A percentile compares a stretch with the other conserved stretches of the same genome.
These are phyloP conservation scores for Bembecia ichneumoniformis DNA, from an alignment of 2,888 invertebrate genomes.

Conservation along the genomic window DNA sequence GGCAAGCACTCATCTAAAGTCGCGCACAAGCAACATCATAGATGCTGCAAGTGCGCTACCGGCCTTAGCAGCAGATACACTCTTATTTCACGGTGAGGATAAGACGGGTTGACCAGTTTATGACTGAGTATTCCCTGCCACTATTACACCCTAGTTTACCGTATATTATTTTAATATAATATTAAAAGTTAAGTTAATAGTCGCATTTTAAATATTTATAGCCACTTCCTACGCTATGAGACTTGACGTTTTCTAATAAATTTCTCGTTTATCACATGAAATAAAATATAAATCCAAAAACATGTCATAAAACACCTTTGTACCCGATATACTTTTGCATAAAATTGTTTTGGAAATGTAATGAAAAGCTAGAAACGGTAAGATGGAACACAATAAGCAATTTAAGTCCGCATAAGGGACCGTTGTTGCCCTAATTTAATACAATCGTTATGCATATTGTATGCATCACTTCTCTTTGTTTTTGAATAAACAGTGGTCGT, in stretches of 20 bases:
- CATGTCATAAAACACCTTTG: slow-evolving; percentile 15
- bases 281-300: slow-evolving; percentile 4
- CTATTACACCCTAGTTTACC: too few relatives aligned
- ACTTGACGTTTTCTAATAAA: slow-evolving; percentile 17
- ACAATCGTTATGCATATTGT: slow-evolving; percentile 67
- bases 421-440: slow-evolving; percentile 56
- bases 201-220: slow-evolving; percentile 27
- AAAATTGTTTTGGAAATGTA: slow-evolving; percentile 2
- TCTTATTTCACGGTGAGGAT: too few relatives aligned
- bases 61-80: too few relatives aligned
- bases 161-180: too few relatives aligned
- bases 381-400: slow-evolving; percentile 50
- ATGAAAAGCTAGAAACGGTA: slow-evolving; percentile 28
- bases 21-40: too few relatives aligned
- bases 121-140: too few relatives aligned
- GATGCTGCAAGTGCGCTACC: too few relatives aligned
- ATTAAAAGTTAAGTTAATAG: slow-evolving; percentile 20
- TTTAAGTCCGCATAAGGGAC: slow-evolving; percentile 48
- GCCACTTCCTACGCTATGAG: slow-evolving; percentile 30
- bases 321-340: slow-evolving; percentile 1
- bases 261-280: neutral
- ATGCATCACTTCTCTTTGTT: slow-evolving; percentile 55
- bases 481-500: slow-evolving; percentile 57
- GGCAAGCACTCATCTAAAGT: too few relatives aligned
- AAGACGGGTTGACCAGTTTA: too few relatives aligned